Evolutionary conservation across 2,113 vertebrate species (phyloP), one percentile per base, ranked within the genome.

Genomic region (Physeter macrocephalus): DNA sequence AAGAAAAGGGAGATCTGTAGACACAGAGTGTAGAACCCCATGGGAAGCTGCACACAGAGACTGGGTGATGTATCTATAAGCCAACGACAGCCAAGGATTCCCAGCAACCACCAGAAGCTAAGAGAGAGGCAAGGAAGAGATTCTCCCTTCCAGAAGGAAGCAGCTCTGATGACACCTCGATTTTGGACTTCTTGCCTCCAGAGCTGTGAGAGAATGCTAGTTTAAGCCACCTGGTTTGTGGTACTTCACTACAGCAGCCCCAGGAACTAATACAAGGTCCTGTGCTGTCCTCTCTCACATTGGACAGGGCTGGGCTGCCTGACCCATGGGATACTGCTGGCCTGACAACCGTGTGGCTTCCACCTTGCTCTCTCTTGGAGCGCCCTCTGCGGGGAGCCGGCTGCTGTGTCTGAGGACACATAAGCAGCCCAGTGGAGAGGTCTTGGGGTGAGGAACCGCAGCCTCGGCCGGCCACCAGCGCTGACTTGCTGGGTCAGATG

Each of bases 301-400:
- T 31, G 34, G 52, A 25, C 1, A 14, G 18, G 62, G 25, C 34
- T 2, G 9, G 62, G 74, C 39, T 9, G 39, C 18, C 17, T 9
- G 74, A 36, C 64, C 52, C 10, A 0, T 0, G 52, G 13, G 6
- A 4, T 6, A 9, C 3, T 41, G 52, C 59, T 9, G 23, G 62
- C 14, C 18, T 0, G 25, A 29, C 36, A 29, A 29, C 41, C 41
- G 0, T 0, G 0, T 12, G 4, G 8, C 18, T 6, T 9, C 52
- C 20, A 17, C 17, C 34, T 36, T 59, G 20, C 41, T 29, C 5
- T 23, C n/a, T 54, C 1, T 14, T 29, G 57, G 43, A 9, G 29
- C 2, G 11, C 20, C 27, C 43, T 23, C 61, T 69, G 29, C 5
- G 21, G 29, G 36, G 17, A 15, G 29, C 61, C 1, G 0, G 29